A percentile compares a stretch with the other conserved stretches of the same genome.
Conservation (phyloP, 1,140 invertebrate genomes). For the Drosophila tani region DNA sequence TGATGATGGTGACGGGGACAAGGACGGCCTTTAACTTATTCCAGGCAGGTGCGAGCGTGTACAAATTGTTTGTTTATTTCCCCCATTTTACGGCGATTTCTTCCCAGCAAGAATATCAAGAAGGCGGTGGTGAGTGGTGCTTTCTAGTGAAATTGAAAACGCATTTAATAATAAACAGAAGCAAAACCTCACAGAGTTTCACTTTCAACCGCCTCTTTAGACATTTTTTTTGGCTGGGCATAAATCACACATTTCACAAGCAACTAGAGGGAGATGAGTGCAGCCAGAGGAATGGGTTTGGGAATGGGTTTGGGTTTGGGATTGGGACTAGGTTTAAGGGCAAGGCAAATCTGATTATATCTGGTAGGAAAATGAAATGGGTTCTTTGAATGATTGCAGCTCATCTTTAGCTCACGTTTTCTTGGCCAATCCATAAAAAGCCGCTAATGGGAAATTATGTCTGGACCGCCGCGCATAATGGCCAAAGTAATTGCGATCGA, state of each 20-base stretch:
- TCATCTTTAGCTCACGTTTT: slow-evolving; percentile 52
- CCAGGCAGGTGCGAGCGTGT: slow-evolving; percentile 26
- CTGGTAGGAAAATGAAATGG: slow-evolving; percentile 9
- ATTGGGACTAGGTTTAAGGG: neutral
- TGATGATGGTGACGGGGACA: neutral
- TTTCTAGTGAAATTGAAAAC: slow-evolving; percentile 83
- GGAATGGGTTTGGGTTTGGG: neutral
- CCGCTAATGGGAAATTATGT: slow-evolving; percentile 68
- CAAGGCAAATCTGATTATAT: slow-evolving; percentile 38
- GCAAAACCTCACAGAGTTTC: slow-evolving; percentile 57
- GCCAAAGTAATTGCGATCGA: slow-evolving; percentile 42
- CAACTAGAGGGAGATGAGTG: slow-evolving; percentile 34
- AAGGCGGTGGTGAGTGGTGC: slow-evolving; percentile 39
- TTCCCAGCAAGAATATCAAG: slow-evolving; percentile 71
- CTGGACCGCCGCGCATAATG: slow-evolving; percentile 32
- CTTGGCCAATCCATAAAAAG: slow-evolving; percentile 59
- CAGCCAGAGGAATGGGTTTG: slow-evolving; percentile 20
- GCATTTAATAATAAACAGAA: slow-evolving; percentile 67
- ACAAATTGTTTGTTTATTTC: slow-evolving; percentile 62
- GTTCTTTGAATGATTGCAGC: slow-evolving; percentile 17
- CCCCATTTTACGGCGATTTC: slow-evolving; percentile 62
- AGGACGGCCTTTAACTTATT: slow-evolving; percentile 14
- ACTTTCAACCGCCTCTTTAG: slow-evolving; percentile 56
- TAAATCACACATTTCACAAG: slow-evolving; percentile 49
- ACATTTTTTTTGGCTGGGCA: slow-evolving; percentile 9